Evolutionary conservation across 37 sponge, comb jelly and placozoan genomes (phyloP), one percentile per base, ranked within the genome.

Genomic region (Beroe ovata): DNA sequence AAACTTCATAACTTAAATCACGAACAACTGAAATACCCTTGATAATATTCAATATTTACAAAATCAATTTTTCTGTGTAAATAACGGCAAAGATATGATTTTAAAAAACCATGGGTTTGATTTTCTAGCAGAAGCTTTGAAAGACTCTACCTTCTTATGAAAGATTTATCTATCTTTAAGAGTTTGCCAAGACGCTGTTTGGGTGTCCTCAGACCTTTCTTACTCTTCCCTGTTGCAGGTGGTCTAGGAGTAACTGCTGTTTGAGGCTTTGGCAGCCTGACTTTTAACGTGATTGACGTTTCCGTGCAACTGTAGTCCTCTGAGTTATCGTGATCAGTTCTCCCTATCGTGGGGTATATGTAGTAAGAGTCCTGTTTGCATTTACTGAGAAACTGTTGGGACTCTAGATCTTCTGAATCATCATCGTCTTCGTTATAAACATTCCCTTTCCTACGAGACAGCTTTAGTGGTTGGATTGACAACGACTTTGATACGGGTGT

Each of bases 101-200:
- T 47, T 47, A 61, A 61, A 26, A 61, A 61, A 3, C n/a, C 21
- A 61, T 6, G 4, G 28, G 21, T 61, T 61, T 26, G 63, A 26
- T 61, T 61, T 20, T 6, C 63, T 6, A 20, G 8, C 28, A 61
- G 21, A 61, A 61, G 6, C n/a, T 16, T 4, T 61, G 21, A 16
- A 26, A 4, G 28, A 61, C 21, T 36, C 25, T 20, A 77, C 28
- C 84, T 33, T 25, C 84, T 77, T 37, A 77, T 77, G 21, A 77
- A 77, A 19, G 84, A 40, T 40, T 77, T 77, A 23, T 77, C 84
- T 28, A 77, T 77, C 21, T 77, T 77, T 11, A 77, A 35, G 2
- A 77, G 84, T 19, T 77, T 77, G 6, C 84, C 84, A 36, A 77
- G 84, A 25, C 84, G 42, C 22, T 77, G 84, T 77, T 77, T 77